phyloP scores from a whole-genome alignment of 2,113 vertebrate species.

The Candoia aspera region DNA sequence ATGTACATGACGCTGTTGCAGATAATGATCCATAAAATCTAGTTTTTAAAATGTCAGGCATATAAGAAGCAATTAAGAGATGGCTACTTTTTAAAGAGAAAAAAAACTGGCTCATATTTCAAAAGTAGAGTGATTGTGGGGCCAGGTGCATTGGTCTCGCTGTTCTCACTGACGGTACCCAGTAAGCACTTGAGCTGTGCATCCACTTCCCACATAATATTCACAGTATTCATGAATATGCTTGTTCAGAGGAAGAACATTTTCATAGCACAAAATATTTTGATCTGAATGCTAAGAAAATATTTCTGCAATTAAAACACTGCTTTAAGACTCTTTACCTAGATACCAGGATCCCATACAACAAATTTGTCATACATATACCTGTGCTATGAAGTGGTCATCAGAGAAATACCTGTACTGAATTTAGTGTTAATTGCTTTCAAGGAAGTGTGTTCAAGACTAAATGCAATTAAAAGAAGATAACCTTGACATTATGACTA shows the following conservation, averaged over 20 bases:
- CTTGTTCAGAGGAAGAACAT: neutral
- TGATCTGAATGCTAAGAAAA: neutral
- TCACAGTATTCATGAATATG: neutral
- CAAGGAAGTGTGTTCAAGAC: neutral
- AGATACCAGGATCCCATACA: neutral
- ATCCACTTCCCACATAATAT: neutral
- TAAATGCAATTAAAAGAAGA: neutral
- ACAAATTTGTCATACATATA: neutral
- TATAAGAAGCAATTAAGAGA: neutral
- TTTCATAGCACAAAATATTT: neutral
- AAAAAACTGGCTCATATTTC: neutral
- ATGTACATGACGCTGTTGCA: neutral
- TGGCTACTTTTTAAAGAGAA: neutral
- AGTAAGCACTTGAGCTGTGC: neutral
- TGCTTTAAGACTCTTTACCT: neutral
- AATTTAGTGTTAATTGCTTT: neutral
- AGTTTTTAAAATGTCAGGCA: neutral
- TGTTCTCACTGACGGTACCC: neutral
- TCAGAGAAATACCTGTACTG: neutral
- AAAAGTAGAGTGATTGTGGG: neutral
- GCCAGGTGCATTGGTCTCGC: neutral
- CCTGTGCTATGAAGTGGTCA: neutral
- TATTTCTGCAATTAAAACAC: neutral
- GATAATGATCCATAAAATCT: neutral
- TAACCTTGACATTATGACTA: neutral